Evolutionary conservation across 2,888 invertebrate species (phyloP).

Genomic region (Andrena fulva): DNA sequence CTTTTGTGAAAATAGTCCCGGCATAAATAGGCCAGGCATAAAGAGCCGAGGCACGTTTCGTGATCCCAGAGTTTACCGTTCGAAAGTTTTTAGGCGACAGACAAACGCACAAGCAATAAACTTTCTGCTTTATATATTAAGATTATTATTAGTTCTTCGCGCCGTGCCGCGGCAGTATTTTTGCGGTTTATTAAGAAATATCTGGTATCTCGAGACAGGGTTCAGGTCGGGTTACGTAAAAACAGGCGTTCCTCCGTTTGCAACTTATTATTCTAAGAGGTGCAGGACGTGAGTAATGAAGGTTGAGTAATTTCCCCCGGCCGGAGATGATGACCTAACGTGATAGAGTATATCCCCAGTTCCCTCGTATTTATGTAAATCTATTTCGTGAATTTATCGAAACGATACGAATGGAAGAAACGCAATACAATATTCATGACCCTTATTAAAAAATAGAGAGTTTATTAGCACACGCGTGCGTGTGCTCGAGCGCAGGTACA

Average conservation of each 20-base stretch:
- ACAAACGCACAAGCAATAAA: too few species aligned
- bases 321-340: conserved; percentile 14
- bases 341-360: not conserved
- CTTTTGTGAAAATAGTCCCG: too few species aligned
- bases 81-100: too few species aligned
- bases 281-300: not conserved
- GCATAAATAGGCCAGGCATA: too few species aligned
- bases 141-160: too few species aligned
- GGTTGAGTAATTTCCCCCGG: not conserved
- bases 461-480: conserved; percentile 28
- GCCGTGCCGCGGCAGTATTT: not conserved
- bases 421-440: conserved; percentile 3
- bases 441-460: conserved; percentile 25
- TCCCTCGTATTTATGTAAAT: conserved; percentile 14
- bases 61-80: too few species aligned
- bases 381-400: conserved; percentile 24
- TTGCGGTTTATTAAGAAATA: conserved; percentile 2
- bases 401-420: not conserved
- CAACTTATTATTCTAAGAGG: not conserved
- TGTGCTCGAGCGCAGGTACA: conserved; percentile 5
- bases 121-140: too few species aligned
- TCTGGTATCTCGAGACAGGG: not conserved
- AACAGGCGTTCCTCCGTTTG: not conserved
- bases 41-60: too few species aligned
- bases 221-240: not conserved